phyloP scores from a whole-genome alignment of 2,888 invertebrate species.

The Sericinus montela region DNA sequence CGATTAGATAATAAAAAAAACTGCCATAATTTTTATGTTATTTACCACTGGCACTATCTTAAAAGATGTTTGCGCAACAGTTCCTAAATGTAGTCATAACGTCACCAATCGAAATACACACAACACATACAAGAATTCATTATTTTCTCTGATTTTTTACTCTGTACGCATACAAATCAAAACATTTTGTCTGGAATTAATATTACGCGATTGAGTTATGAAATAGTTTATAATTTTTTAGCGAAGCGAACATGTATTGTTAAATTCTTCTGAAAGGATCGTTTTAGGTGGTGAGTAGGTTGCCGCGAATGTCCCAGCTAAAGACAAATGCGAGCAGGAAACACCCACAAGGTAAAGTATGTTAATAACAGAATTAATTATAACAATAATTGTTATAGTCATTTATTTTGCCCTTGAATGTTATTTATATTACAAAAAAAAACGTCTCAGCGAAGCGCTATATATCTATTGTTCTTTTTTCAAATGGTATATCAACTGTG shows the following conservation, averaged over 20 bases:
- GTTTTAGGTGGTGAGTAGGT: conserved; percentile 27
- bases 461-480: conserved; percentile 18
- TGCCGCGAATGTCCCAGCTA: conserved; percentile 28
- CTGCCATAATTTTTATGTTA: too few species aligned
- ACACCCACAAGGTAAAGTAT: conserved; percentile 42
- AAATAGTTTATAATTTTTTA: too few species aligned
- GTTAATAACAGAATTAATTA: conserved; percentile 31
- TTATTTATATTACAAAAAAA: conserved; percentile 19
- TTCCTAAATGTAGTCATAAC: too few species aligned
- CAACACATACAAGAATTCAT: too few species aligned
- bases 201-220: too few species aligned
- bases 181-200: too few species aligned
- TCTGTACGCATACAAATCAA: too few species aligned
- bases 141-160: too few species aligned
- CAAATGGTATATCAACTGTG: conserved; percentile 7
- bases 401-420: conserved; percentile 20
- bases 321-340: conserved; percentile 32
- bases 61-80: too few species aligned
- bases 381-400: conserved; percentile 25
- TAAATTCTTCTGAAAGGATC: conserved; percentile 15
- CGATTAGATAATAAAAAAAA: too few species aligned
- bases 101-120: too few species aligned
- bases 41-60: too few species aligned
- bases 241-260: background rate
- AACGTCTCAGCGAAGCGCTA: conserved; percentile 8